Base-by-base conservation (phyloP, 2,888 invertebrate genomes). In the Chrysotoxum bicinctum region DNA sequence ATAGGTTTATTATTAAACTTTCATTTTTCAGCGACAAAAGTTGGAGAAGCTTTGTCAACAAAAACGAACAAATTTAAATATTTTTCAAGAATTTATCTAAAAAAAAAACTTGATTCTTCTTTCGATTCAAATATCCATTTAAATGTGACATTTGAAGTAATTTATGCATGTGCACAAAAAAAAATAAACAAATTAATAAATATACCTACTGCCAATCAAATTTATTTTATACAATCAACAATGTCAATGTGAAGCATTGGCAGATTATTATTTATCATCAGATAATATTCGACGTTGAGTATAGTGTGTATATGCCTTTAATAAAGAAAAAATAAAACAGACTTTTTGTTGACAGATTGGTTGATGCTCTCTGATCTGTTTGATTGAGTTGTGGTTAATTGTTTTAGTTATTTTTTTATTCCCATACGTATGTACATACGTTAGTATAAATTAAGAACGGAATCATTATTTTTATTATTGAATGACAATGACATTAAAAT, bases 261-360 rank as follows among this genome's bases (percentile, higher is more conserved):
- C 48, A 66, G 35, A 23, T 50, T 64, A 58, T 62, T 62, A 66
- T 66, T 66, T 50, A 66, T 66, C 50, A 66, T 66, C 50, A n/a
- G 66, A 50, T 66, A 21, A 48, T 37, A n/a, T 66, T n/a, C 16
- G 50, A 35, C 23, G 12, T 64, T 45, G 19, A 16, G 0, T 32
- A 12, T 19, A 45, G 5, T 66, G 50, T 66, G 21, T 48, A 21
- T 32, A 21, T 50, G 66, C 35, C 35, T 66, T 30, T 50, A 50
- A 45, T 26, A 48, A 21, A 21, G 8, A 6, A 23, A 60, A 43
- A 23, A 26, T 43, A 35, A 50, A 66, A 50, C 6, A 16, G 4
- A 14, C 6, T 62, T 26, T 43, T 62, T 45, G 32, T 64, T 64
- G 45, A 64, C 64, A 64, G 45, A 45, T 45, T 64, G 19, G 8